Conservation (phyloP, 37 sponge, comb jelly and placozoan species). For the Spongia lamella region DNA sequence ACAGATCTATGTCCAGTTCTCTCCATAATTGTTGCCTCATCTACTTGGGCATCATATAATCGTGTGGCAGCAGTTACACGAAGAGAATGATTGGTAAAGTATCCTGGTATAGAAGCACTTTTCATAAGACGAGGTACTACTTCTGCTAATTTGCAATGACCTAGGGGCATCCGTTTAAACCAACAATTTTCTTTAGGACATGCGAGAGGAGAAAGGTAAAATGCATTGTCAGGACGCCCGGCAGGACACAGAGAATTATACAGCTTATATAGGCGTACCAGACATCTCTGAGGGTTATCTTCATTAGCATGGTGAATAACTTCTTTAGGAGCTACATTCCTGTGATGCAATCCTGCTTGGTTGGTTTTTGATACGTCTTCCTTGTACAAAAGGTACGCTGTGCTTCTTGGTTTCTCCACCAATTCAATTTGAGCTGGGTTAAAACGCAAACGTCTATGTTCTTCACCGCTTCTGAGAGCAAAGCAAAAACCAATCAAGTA, state of each 20-base stretch:
- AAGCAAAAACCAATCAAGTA: slow-evolving; percentile 25
- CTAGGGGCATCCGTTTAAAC: neutral
- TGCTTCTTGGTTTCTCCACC: slow-evolving; percentile 5
- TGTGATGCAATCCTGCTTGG: slow-evolving; percentile 23
- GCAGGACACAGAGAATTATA: slow-evolving; percentile 14
- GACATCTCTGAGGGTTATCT: slow-evolving; percentile 1
- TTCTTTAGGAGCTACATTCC: slow-evolving; percentile 2
- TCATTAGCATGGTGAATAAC: slow-evolving; percentile 43
- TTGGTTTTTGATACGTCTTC: slow-evolving; percentile 45
- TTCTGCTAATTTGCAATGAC: slow-evolving; percentile 5
- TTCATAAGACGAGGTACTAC: too few species aligned
- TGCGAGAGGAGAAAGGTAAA: slow-evolving; percentile 20
- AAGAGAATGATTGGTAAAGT: too few species aligned
- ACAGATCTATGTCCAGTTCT: too few species aligned
- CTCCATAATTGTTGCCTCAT: too few species aligned
- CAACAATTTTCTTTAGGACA: slow-evolving; percentile 1
- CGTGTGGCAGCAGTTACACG: too few species aligned
- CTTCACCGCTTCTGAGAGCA: slow-evolving; percentile 28
- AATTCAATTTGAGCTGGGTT: slow-evolving; percentile 9
- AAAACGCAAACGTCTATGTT: slow-evolving; percentile 26
- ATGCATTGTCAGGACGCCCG: slow-evolving; percentile 14
- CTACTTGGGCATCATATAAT: too few species aligned
- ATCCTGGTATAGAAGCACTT: too few species aligned
- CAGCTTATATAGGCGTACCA: slow-evolving; percentile 15
- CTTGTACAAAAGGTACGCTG: slow-evolving; percentile 4